Evolutionary conservation across 1,140 invertebrate species (phyloP).

Genomic region (Hyposmocoma kahamanoa): DNA sequence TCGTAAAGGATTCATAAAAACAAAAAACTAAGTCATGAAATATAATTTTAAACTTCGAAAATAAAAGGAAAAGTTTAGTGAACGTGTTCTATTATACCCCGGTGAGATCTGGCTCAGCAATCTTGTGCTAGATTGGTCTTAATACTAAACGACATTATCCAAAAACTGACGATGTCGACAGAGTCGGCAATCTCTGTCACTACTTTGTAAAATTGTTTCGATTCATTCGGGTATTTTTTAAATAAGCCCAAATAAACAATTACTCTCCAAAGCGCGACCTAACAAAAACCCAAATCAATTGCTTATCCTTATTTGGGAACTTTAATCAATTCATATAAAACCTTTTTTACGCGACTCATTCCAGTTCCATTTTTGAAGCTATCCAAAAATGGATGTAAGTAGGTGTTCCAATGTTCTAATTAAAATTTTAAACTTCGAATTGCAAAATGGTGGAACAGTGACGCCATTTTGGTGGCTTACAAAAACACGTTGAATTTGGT

Average conservation of each 20-base stretch:
- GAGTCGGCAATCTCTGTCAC: no score
- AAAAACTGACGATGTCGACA: no score
- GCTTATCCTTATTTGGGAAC: neutral
- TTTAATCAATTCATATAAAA: neutral
- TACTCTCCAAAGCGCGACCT: slow-evolving; percentile 34
- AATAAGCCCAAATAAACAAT: slow-evolving; percentile 1
- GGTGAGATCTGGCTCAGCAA: no score
- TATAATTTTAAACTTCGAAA: no score
- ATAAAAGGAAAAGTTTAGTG: no score
- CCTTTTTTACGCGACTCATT: neutral
- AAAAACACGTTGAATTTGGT: neutral
- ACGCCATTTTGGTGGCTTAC: neutral
- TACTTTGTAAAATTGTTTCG: no score
- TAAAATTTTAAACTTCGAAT: slow-evolving; percentile 1
- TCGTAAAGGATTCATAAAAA: no score
- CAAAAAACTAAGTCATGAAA: no score
- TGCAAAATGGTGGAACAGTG: neutral
- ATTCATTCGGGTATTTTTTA: neutral
- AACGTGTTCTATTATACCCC: no score
- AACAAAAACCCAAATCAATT: neutral
- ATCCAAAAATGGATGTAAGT: neutral
- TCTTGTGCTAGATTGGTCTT: no score
- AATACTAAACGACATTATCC: no score
- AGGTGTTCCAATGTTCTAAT: neutral
- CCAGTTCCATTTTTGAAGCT: neutral